phyloP scores from a whole-genome alignment of 2,113 vertebrate genomes.

The Monopterus albus region DNA sequence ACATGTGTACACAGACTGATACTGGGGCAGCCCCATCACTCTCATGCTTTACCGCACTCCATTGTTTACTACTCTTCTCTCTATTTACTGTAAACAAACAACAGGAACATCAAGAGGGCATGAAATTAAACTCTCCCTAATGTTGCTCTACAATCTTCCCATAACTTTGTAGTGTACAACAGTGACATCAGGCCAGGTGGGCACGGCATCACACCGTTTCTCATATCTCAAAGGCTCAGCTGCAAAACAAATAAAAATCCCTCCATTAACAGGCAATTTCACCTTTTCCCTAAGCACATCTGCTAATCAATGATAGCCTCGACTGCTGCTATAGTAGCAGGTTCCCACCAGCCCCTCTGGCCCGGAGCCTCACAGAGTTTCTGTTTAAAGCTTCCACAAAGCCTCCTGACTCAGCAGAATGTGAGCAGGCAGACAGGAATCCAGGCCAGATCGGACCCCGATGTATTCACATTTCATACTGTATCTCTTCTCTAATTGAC shows the following conservation, averaged over 20 bases:
- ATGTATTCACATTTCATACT: conserved; percentile 34
- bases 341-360: conserved; percentile 64
- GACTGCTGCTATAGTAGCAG: conserved; percentile 31
- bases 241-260: conserved; percentile 14
- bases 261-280: conserved; percentile 25
- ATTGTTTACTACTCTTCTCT: conserved; percentile 14
- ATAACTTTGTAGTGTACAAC: conserved; percentile 38
- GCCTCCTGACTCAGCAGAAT: conserved; percentile 74
- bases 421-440: conserved; percentile 47
- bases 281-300: conserved; percentile 7
- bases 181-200: conserved; percentile 1
- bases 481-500: conserved; percentile 41
- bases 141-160: conserved; percentile 25
- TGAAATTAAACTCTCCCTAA: conserved; percentile 30
- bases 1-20: neutral
- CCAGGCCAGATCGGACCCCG: conserved; percentile 34
- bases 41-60: neutral
- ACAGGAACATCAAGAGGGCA: conserved; percentile 47
- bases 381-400: conserved; percentile 70
- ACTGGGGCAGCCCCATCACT: neutral
- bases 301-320: conserved; percentile 37
- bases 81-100: conserved; percentile 59
- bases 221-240: neutral
- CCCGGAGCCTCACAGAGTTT: conserved; percentile 46
- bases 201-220: conserved; percentile 5